These are phyloP conservation scores for Ellobius talpinus DNA, from an alignment of 2,113 vertebrate genomes.

Conservation along the genomic window DNA sequence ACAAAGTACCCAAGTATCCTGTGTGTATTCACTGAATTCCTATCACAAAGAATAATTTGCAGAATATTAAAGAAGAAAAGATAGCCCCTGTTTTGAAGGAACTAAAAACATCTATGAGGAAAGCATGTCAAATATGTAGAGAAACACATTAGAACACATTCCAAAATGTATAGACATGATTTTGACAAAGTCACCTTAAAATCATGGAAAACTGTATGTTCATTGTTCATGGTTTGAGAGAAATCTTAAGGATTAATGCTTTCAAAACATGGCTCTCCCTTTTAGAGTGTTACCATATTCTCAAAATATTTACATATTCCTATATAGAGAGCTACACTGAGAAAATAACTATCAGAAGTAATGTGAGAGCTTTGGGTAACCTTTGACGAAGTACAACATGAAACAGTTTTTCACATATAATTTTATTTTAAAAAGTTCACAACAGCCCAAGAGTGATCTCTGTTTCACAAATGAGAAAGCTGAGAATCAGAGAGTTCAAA, in stretches of 20 bases:
- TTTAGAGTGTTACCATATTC: not conserved
- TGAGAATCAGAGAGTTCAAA: not conserved
- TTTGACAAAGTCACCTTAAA: not conserved
- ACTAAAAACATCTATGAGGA: not conserved
- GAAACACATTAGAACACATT: not conserved
- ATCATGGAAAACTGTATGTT: not conserved
- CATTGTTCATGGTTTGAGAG: not conserved
- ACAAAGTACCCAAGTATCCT: not conserved
- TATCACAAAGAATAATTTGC: not conserved
- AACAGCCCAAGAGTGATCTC: not conserved
- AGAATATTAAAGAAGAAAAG: not conserved
- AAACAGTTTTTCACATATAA: not conserved
- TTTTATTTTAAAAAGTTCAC: constrained; percentile 32
- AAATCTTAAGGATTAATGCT: not conserved
- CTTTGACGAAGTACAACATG: not conserved
- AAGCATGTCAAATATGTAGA: not conserved
- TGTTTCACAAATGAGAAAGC: constrained; percentile 45
- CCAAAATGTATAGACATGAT: not conserved
- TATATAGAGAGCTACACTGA: not conserved
- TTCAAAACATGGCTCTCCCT: not conserved
- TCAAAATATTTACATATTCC: not conserved
- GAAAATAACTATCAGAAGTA: not conserved
- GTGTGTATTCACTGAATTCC: not conserved
- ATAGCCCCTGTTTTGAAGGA: not conserved
- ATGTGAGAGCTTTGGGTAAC: not conserved